A percentile compares a stretch with the other conserved stretches of the same genome.
These are phyloP conservation scores for Hipparchia semele DNA, from an alignment of 2,888 invertebrate genomes.

Conservation along the genomic window DNA sequence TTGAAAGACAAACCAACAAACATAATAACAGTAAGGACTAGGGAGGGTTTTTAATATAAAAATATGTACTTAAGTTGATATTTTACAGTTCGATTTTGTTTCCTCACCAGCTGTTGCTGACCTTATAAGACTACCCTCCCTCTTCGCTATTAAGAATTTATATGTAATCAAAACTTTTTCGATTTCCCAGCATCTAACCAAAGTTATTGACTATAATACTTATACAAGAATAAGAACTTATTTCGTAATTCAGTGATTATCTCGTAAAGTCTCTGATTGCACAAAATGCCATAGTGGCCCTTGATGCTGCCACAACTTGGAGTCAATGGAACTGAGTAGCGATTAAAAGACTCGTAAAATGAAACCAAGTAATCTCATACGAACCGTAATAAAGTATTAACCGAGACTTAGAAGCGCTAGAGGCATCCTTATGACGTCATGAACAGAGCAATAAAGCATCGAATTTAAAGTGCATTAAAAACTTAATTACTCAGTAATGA, in stretches of 20 bases:
- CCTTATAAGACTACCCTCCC: neutral
- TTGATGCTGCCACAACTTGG: constrained; percentile 28
- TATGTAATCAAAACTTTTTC: constrained; percentile 15
- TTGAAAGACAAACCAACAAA: no score
- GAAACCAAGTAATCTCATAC: constrained; percentile 61
- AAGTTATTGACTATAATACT: constrained; percentile 10
- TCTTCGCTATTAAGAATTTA: constrained; percentile 7
- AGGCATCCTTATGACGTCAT: constrained; percentile 37
- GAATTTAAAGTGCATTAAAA: constrained; percentile 38
- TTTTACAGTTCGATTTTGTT: neutral
- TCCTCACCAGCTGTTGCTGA: neutral
- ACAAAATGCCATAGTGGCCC: constrained; percentile 29
- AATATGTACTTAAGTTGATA: neutral
- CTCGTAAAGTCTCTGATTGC: constrained; percentile 18
- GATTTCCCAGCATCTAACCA: neutral
- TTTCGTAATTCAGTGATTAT: constrained; percentile 14
- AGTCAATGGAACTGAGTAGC: constrained; percentile 58
- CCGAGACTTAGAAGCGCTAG: constrained; percentile 37
- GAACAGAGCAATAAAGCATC: constrained; percentile 39
- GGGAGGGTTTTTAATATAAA: no score
- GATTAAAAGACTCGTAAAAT: constrained; percentile 71
- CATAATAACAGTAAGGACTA: no score
- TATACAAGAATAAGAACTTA: neutral
- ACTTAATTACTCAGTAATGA: constrained; percentile 26
- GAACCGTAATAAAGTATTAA: constrained; percentile 67